Conservation (phyloP, 2,888 invertebrate species). For the Acleris emargana region DNA sequence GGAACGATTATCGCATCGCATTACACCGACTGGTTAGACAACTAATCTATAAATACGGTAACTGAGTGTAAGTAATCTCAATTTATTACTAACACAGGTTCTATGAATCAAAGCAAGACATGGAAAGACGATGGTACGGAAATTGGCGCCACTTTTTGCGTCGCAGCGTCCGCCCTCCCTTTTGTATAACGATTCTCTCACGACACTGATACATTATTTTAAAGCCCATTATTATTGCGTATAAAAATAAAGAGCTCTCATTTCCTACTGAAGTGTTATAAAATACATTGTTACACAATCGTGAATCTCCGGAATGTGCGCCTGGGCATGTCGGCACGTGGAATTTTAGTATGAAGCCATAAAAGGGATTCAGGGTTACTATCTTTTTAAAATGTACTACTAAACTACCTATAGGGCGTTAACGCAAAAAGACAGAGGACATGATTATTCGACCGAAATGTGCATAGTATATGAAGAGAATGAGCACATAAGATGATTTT, state of each 20-base stretch:
- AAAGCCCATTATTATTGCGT: conserved; percentile 27
- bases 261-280: conserved; percentile 23
- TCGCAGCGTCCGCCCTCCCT: neutral
- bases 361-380: too few relatives aligned
- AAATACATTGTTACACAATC: conserved; percentile 26
- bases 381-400: too few relatives aligned
- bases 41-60: neutral
- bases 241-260: conserved; percentile 25
- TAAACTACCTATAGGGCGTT: too few relatives aligned
- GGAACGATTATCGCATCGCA: neutral
- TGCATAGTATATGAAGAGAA: too few relatives aligned
- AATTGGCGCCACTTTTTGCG: neutral
- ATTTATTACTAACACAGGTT: conserved; percentile 1
- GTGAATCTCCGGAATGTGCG: conserved; percentile 9
- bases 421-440: too few relatives aligned
- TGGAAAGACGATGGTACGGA: neutral
- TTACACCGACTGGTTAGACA: neutral
- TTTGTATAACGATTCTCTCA: conserved; percentile 14
- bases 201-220: conserved; percentile 24
- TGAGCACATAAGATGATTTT: too few relatives aligned
- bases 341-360: too few relatives aligned
- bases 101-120: neutral
- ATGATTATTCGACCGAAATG: too few relatives aligned
- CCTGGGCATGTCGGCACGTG: conserved; percentile 5
- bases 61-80: neutral